Evolutionary conservation across 2,888 invertebrate species (phyloP), one percentile per base, ranked within the genome.

Genomic region (Drosophila imparisetae): DNA sequence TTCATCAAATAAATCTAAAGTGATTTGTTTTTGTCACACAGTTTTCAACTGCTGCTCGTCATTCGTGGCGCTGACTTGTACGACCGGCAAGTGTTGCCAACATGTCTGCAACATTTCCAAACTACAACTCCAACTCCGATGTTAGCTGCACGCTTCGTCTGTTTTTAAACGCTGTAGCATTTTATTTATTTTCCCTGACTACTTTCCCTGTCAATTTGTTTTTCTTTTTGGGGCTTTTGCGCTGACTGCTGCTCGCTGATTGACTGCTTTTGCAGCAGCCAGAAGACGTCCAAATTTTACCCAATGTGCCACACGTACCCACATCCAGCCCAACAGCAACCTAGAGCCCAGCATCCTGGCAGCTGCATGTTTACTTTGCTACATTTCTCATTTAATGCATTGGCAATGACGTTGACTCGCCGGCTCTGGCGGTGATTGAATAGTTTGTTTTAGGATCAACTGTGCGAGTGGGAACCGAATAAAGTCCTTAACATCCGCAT

Each of bases 11-110:
- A 89, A 89, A 87, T 87, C 86, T 75, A 80, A 88, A 83, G 90
- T 85, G 87, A 89, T 86, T 86, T 86, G 86, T 86, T 85, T 89
- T 89, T 86, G 89, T 89, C 86, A 89, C 89, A 89, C 86, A 82
- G 77, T 77, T 82, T 82, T 74, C 83, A 76, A 80, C 80, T 82
- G 80, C 69, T 84, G 66, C 70, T 70, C 77, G 65, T 69, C 81
- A 69, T 68, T 73, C 61, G 73, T 69, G 32, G n/a, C 32, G 32
- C 21, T 53, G 32, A 15, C 53, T 52, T 52, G 21, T 21, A 54
- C 48, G 21, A 54, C 54, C 30, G 50, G 60, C 66, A 71, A 69
- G 68, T 69, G 72, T 72, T 71, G 71, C 75, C 80, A 80, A 77
- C 80, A 80, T 73, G 70, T 73, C 77, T 66, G 75, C 75, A 72